Conservation (phyloP, 2,797 vertebrate genomes). For the Pseudotriccus pelzelni region DNA sequence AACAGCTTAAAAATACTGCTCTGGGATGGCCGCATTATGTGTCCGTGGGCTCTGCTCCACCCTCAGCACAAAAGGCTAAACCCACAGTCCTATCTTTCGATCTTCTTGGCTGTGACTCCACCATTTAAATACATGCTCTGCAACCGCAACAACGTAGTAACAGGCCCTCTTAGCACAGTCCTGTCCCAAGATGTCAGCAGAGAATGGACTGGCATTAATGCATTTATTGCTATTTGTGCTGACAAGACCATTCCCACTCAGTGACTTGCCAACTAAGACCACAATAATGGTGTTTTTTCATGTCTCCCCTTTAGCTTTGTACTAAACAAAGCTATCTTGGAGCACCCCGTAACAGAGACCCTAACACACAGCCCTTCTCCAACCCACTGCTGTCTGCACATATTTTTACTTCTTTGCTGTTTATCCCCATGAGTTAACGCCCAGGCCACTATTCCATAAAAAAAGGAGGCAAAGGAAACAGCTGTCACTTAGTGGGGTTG, state of each 20-base stretch:
- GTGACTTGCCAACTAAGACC: slow-evolving; percentile 42
- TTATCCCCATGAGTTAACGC: slow-evolving; percentile 34
- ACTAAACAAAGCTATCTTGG: slow-evolving; percentile 23
- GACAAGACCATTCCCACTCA: slow-evolving; percentile 15
- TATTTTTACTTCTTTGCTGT: neutral
- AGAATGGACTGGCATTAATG: neutral
- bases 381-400: slow-evolving; percentile 22
- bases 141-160: neutral
- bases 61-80: neutral
- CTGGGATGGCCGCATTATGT: neutral
- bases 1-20: neutral
- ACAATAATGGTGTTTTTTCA: slow-evolving; percentile 1
- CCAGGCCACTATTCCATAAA: slow-evolving; percentile 19
- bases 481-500: slow-evolving; percentile 58
- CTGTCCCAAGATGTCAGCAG: neutral
- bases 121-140: neutral
- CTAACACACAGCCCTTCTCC: slow-evolving; percentile 21
- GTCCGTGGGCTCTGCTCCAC: neutral
- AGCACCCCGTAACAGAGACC: neutral
- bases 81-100: neutral
- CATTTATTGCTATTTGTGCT: slow-evolving; percentile 5
- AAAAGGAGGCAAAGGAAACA: slow-evolving; percentile 67
- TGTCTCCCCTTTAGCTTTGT: neutral
- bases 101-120: neutral
- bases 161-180: neutral